Evolutionary conservation across 2,113 vertebrate species (phyloP), one percentile per base, ranked within the genome.

Genomic region (Astur gentilis): DNA sequence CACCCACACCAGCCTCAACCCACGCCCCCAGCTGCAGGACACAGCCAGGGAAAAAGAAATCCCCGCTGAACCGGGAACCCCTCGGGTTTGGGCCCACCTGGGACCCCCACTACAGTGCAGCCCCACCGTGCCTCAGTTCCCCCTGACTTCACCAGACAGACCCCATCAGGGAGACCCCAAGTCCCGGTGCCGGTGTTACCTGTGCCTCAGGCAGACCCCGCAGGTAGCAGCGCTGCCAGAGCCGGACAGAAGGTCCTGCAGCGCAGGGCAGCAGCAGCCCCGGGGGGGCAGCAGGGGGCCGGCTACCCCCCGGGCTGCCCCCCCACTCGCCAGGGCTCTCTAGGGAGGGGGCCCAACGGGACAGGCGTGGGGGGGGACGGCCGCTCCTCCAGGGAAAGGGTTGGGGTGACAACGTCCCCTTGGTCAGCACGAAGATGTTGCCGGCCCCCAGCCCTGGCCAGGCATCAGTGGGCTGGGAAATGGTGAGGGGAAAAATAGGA

Each of bases 211-310:
- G 98, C 31, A 98, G 98, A 78, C 98, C 99, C 45, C 99, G 98
- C 86, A 99, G 98, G 98, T 99, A 99, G 95, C 99, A 99, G 64
- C 98, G 98, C 83, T 94, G 98, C 99, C 99, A 99, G 79, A 99
- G 95, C 23, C 96, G 97, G 90, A 99, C 72, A 40, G 98, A 98
- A 78, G 99, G 99, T 49, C 98, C 99, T 14, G 98, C 80, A 0
- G 98, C 98, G 31, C 98, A 97, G 78, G 99, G 99, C 79, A 99
- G 96, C 22, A 99, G 96, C 67, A 98, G 98, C 66, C 98, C 98
- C 0, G 95, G 29, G 94, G 97, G 90, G 97, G 96, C 4, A 0
- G 58, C 52, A 34, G 96, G 13, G 27, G 11, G 8, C 2, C 8
- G 95, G n/a, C 57, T 97, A 95, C 3, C 64, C 34, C 26, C 97